Evolutionary conservation across 2,113 vertebrate genomes (phyloP), one percentile per base, ranked within the genome.

Genomic region (Penelope pileata): DNA sequence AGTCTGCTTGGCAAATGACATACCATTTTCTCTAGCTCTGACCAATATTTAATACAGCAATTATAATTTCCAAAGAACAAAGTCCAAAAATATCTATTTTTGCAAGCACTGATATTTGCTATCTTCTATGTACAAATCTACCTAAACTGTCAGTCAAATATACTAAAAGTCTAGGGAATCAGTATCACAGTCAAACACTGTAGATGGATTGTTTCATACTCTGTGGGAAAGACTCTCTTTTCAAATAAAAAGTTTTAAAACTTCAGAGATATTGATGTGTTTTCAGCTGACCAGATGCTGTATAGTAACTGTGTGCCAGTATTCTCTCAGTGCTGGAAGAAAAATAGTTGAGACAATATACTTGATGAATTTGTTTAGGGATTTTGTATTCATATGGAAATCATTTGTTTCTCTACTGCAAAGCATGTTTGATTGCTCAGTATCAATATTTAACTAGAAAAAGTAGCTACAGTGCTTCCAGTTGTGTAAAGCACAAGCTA

Each of bases 301-400:
- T 63, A 73, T 36, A 70, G 51, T 91, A 91, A 75, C 45, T 82
- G 29, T 51, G 29, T 75, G 94, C 91, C 96, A 95, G 90, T 73
- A 81, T 90, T 96, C 82, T 92, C 77, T 95, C 82, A 83, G 68
- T 90, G 45, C 64, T 94, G 92, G 93, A 95, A 95, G 85, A 90
- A 83, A 97, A 95, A 93, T 51, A 81, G 88, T 94, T 94, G 95
- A 95, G 82, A 84, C 81, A 94, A 96, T 76, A 86, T 78, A 91
- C 72, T 82, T 95, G 94, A 93, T 93, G 86, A 88, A 95, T 97
- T 96, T 97, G 91, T 95, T 96, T 96, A 95, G 91, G 94, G 95
- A 96, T 96, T 97, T 95, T 95, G 30, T 56, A 69, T 96, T 88
- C 96, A 96, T 97, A 94, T 97, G 96, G 96, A 97, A 97, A 95